These are phyloP conservation scores for Australoheros facetus DNA, from an alignment of 2,797 vertebrate genomes.

Conservation along the genomic window DNA sequence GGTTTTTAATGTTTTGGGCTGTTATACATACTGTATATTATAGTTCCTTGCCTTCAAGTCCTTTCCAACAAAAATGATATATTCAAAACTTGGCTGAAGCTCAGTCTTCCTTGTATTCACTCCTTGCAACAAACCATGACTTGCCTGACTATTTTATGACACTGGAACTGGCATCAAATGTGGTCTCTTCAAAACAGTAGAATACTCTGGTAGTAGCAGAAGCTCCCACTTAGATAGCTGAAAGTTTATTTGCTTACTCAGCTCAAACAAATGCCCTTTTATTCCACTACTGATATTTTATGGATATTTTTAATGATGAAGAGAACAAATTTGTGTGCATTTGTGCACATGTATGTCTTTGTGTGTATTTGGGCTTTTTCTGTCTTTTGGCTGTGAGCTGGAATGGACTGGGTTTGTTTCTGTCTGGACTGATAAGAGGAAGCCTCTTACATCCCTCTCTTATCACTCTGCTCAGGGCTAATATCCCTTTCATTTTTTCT, in stretches of 20 bases:
- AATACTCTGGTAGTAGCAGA: neutral
- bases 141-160: neutral
- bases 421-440: constrained; percentile 78
- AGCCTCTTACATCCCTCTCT: constrained; percentile 76
- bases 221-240: constrained; percentile 17
- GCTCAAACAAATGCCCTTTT: constrained; percentile 44
- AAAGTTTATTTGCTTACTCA: constrained; percentile 45
- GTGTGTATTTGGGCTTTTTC: constrained; percentile 51
- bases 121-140: constrained; percentile 1
- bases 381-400: constrained; percentile 61
- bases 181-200: neutral
- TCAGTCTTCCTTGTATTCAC: neutral
- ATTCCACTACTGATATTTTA: constrained; percentile 30
- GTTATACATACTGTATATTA: neutral
- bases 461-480: constrained; percentile 77
- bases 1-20: neutral
- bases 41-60: neutral
- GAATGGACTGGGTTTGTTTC: constrained; percentile 71
- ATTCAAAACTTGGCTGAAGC: neutral
- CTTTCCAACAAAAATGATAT: neutral
- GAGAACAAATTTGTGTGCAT: constrained; percentile 7
- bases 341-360: constrained; percentile 19
- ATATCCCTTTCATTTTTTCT: constrained; percentile 73
- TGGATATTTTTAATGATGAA: constrained; percentile 31
- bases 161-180: constrained; percentile 11